Evolutionary conservation across 2,888 invertebrate species (phyloP).

Genomic region (Ptychoptera contaminata): DNA sequence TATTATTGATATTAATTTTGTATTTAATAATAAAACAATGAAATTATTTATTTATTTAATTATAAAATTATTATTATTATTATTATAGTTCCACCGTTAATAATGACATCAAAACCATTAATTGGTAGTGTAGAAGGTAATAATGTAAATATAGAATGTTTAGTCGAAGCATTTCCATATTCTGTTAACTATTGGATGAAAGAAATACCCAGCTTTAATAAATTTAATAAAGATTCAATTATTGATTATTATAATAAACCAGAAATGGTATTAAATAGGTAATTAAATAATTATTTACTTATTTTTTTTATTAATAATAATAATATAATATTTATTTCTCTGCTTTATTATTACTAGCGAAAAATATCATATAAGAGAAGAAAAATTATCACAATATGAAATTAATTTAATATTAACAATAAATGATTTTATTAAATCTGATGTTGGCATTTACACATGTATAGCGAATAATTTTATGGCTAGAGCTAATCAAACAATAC

Average conservation of each 20-base stretch:
- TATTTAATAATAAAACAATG: no score
- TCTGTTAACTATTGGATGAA: conserved; percentile 10
- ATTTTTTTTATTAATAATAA: neutral
- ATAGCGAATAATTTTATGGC: conserved; percentile 56
- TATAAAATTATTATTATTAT: neutral
- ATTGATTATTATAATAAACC: conserved; percentile 2
- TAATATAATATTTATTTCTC: conserved; percentile 7
- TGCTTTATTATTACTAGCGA: conserved; percentile 32
- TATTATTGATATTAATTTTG: no score
- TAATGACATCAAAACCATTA: conserved; percentile 7
- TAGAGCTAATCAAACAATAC: conserved; percentile 47
- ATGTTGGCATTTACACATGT: conserved; percentile 53
- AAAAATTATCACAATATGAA: conserved; percentile 42
- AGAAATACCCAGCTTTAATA: conserved; percentile 4
- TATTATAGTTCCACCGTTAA: conserved; percentile 7
- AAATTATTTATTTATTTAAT: no score
- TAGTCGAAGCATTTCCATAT: conserved; percentile 7
- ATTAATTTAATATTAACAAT: conserved; percentile 45
- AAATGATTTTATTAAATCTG: conserved; percentile 39
- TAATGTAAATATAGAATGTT: conserved; percentile 6
- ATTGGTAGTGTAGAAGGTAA: conserved; percentile 6
- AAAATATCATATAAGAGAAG: conserved; percentile 47
- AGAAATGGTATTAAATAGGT: conserved; percentile 4
- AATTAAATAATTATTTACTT: conserved; percentile 7
- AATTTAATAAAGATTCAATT: neutral